Evolutionary conservation across 30 jellyfish, hydroid and myxozoan species (phyloP), one percentile per base, ranked within the genome.

Genomic region (Clytia hemisphaerica): DNA sequence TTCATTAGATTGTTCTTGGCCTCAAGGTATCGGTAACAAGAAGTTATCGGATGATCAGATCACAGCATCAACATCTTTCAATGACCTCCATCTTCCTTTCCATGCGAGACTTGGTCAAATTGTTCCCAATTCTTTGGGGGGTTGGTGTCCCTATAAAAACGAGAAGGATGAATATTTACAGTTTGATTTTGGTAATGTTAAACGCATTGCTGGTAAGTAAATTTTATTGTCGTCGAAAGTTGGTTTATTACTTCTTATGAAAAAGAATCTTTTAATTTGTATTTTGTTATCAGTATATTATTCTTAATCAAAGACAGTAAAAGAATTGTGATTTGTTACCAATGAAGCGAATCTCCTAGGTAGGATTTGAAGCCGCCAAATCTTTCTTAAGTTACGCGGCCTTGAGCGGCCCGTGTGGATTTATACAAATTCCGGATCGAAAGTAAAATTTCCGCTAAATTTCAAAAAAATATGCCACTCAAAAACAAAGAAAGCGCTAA

Each of bases 61-160:
- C 5, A 69, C 95, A 29, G 99, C 99, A 47, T 90, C 99, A 65
- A 90, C 99, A 2, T 90, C 99, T 57, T 90, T 90, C 70, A 90
- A 90, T 69, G 99, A 90, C 42, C 44, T 80, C 59, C 99, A 90
- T 64, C 77, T 90, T n/a, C 99, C 99, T 37, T 90, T 70, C 49
- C 99, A 90, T 54, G 99, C 80, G 22, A 84, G 99, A 67, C 85
- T 90, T 27, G 95, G 95, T 26, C 45, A 54, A 68, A 69, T 90
- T 7, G 92, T 72, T 22, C 50, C 65, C 47, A 84, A 84, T 15
- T 80, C 95, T 42, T 68, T 80, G 30, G 99, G 99, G 45, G 99
- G 99, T 83, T 90, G 99, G 99, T 90, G 99, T 54, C 99, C 99
- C 4, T 90, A 80, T 53, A 76, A 71, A 35, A 95, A 83, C 46